These are phyloP conservation scores for Polyergus mexicanus DNA, from an alignment of 1,140 invertebrate species.

Conservation along the genomic window DNA sequence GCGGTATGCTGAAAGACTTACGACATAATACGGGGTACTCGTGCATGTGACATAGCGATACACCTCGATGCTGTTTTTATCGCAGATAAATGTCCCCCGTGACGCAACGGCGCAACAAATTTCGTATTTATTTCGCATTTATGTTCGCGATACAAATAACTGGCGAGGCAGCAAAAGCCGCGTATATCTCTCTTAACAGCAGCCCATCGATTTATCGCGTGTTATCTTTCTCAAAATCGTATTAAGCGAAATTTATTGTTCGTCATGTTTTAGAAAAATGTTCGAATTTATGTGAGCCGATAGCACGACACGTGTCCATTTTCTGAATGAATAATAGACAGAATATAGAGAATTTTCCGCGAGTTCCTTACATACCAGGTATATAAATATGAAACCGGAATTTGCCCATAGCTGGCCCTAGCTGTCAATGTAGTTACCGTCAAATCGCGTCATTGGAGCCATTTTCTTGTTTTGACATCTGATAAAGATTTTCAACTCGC, in stretches of 20 bases:
- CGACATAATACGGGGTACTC: constrained; percentile 35
- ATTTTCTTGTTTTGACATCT: no score
- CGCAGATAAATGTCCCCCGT: constrained; percentile 32
- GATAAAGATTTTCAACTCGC: no score
- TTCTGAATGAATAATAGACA: constrained; percentile 26
- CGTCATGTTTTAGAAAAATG: constrained; percentile 25
- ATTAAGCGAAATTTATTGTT: constrained; percentile 46
- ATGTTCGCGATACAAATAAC: constrained; percentile 47
- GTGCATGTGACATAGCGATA: constrained; percentile 14
- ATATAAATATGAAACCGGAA: no score
- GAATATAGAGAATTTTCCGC: constrained; percentile 28
- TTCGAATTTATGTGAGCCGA: constrained; percentile 17
- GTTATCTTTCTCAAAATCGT: constrained; percentile 49
- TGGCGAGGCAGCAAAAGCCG: neutral
- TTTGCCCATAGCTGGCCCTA: no score
- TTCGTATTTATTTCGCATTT: constrained; percentile 48
- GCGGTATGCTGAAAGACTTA: constrained; percentile 32
- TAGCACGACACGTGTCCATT: constrained; percentile 12
- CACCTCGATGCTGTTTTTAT: constrained; percentile 40
- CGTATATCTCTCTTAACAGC: neutral
- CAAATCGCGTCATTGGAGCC: no score
- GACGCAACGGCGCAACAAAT: constrained; percentile 45
- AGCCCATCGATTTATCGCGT: neutral
- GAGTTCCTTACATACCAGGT: constrained; percentile 15
- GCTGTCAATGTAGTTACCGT: no score